Evolutionary conservation across 2,797 vertebrate genomes (phyloP), one percentile per base, ranked within the genome.

Genomic region (Adelosebastes latens): DNA sequence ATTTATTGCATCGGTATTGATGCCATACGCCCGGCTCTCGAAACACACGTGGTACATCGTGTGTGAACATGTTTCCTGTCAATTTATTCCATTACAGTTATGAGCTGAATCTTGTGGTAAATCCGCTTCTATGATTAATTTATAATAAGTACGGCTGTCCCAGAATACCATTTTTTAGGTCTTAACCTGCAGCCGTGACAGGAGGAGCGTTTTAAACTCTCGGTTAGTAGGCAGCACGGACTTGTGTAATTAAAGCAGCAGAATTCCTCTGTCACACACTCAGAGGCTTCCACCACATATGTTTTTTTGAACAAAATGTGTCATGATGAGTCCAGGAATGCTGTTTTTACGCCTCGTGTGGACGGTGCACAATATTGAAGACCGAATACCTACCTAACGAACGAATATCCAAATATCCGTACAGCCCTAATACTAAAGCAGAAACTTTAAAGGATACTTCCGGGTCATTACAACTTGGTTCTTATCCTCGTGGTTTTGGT

Each of bases 121-220:
- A 82, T 69, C 32, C 49, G 70, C 62, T 82, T 46, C 63, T 74
- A 59, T 82, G 32, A 84, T 82, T 75, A 32, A 75, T 78, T 65
- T 60, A 62, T 31, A 72, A 69, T 75, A 49, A 92, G n/a, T 22
- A 53, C 8, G 49, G 9, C 20, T 22, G 49, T n/a, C 20, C 49
- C n/a, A 42, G 49, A 53, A 53, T 53, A n/a, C 4, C 18, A 49
- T 49, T 49, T 49, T 46, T 49, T 49, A 49, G 46, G 18, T 49
- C 46, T 49, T 49, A 49, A 49, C 46, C 8, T 49, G 18, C 46
- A 18, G 46, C 18, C 46, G 46, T 49, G 46, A 49, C 46, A 20
- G 8, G 46, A 49, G 46, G 46, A 49, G 16, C 3, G 8, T 18
- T 49, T 49, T 49, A 49, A 20, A 49, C 46, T 20, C 18, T 49